Base-by-base conservation (phyloP, 2,888 invertebrate species). In the Halictus ligatus region DNA sequence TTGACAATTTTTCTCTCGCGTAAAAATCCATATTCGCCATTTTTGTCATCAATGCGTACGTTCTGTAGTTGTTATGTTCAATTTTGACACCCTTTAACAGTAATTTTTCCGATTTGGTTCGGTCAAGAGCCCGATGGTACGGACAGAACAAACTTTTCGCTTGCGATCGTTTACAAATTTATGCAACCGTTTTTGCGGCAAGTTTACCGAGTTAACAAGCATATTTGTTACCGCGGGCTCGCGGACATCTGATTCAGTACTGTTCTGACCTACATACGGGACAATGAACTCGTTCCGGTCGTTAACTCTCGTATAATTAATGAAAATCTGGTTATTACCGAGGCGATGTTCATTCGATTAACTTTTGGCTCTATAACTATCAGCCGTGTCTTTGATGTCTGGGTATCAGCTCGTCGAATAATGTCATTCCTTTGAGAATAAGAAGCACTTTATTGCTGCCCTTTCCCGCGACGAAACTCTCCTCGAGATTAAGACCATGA, bases 191-290 rank as follows among this genome's bases (percentile, higher is more conserved):
- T 67, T 35, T 29, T 18, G 35, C 18, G 35, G 10, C 12, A 10
- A 25, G 12, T 60, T 60, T 10, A 25, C 12, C 10, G n/a, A 60
- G 35, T 29, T 15, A 18, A 21, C 35, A 18, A 8, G 35, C 67
- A 35, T 35, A 67, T 67, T 29, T 35, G 35, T 67, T 67, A 67
- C 8, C 67, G 0, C 67, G 35, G 29, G 15, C 18, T 18, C 40
- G 40, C 10, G 40, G 12, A 69, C 40, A 21, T 21, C 40, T 12
- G 40, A 40, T 35, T 21, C 69, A 12, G 69, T 21, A 12, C n/a
- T 21, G 69, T 40, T 40, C 40, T n/a, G 69, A 69, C 69, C 69
- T 69, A 69, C 69, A 69, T 69, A n/a, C 35, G 40, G 69, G 69
- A 43, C 69, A 69, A 40, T n/a, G 69, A 69, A 43, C 69, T 69